A percentile compares a stretch with the other conserved stretches of the same genome.
Conservation (phyloP, 1,140 invertebrate genomes). For the Whitmania pigra region DNA sequence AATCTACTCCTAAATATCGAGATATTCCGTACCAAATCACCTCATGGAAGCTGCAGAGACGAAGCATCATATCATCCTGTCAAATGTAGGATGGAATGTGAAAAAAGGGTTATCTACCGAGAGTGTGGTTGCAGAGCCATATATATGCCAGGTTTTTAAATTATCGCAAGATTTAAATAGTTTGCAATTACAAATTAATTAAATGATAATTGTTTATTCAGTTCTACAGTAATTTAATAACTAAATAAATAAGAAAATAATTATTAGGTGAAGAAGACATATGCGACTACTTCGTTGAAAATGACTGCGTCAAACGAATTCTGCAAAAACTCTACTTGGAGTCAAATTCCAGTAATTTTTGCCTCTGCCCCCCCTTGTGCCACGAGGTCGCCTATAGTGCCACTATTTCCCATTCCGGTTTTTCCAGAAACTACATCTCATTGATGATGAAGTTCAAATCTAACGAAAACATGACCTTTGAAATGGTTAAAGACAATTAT, state of each 20-base stretch:
- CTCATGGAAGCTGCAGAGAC: conserved; percentile 6
- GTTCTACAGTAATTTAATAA: neutral
- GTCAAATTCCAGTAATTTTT: neutral
- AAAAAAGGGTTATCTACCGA: neutral
- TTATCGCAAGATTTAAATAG: neutral
- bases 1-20: neutral
- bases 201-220: neutral
- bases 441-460: neutral
- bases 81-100: conserved; percentile 1
- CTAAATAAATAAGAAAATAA: neutral
- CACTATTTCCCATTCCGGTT: conserved; percentile 6
- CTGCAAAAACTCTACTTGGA: neutral
- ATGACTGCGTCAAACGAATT: neutral
- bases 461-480: neutral
- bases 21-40: neutral
- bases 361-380: conserved; percentile 7
- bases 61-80: neutral
- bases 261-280: neutral
- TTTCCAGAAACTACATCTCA: conserved; percentile 11
- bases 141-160: conserved; percentile 1
- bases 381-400: conserved; percentile 2
- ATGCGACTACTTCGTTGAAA: conserved; percentile 7
- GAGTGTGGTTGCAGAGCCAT: conserved; percentile 6
- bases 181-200: neutral
- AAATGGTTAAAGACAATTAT: neutral